These are phyloP conservation scores for Schizotus pectinicornis DNA, from an alignment of 2,888 invertebrate genomes.

Conservation along the genomic window DNA sequence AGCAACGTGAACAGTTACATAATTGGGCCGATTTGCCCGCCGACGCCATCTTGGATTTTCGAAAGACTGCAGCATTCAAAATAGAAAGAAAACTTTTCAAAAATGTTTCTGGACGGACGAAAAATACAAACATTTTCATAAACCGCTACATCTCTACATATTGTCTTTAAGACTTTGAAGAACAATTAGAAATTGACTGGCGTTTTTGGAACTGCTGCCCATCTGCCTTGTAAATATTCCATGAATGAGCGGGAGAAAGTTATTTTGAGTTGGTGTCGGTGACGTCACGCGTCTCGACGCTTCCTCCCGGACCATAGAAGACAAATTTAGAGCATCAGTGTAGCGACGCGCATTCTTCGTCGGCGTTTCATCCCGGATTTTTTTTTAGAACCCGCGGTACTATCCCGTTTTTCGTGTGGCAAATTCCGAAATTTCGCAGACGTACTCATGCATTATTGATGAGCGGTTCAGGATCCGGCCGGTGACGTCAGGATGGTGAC, in stretches of 20 bases:
- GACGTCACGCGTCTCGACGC: conserved; percentile 32
- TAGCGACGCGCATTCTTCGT: too few relatives aligned
- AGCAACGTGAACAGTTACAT: neutral
- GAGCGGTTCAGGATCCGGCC: conserved; percentile 1
- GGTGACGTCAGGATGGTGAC: conserved; percentile 5
- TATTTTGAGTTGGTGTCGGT: conserved; percentile 21
- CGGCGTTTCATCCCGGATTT: neutral
- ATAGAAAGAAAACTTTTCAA: too few relatives aligned
- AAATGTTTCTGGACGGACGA: too few relatives aligned
- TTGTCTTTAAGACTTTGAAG: too few relatives aligned
- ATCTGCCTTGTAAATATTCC: conserved; percentile 1
- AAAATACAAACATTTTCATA: too few relatives aligned
- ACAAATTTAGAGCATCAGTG: conserved; percentile 25
- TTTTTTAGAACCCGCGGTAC: neutral
- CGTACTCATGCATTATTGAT: conserved; percentile 5
- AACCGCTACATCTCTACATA: too few relatives aligned
- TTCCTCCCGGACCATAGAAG: conserved; percentile 7
- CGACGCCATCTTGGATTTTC: too few relatives aligned
- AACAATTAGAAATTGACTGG: too few relatives aligned
- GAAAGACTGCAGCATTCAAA: too few relatives aligned
- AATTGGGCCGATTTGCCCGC: neutral
- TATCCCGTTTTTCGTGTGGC: neutral
- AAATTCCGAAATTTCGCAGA: neutral
- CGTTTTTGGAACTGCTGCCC: too few relatives aligned
- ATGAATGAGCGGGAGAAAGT: conserved; percentile 34